Conservation (phyloP, 2,888 invertebrate species). For the Phortica magna region DNA sequence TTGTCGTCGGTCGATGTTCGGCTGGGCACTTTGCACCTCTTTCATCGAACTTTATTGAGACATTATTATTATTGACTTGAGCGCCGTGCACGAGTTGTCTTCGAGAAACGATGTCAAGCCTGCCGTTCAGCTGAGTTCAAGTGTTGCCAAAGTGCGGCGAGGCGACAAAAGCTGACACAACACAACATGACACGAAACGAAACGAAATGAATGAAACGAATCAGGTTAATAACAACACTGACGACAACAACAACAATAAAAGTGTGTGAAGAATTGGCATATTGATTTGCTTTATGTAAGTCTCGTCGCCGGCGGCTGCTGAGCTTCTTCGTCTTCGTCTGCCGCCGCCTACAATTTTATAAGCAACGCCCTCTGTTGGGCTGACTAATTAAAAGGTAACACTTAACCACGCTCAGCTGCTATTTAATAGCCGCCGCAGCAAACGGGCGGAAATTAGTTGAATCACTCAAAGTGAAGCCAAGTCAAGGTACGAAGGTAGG, state of each 20-base stretch:
- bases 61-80: slow-evolving; percentile 69
- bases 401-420: slow-evolving; percentile 10
- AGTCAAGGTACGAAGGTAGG: background rate
- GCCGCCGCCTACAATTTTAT: slow-evolving; percentile 8
- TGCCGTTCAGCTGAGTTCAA: background rate
- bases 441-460: slow-evolving; percentile 28
- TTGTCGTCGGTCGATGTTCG: slow-evolving; percentile 3
- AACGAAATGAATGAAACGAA: slow-evolving; percentile 8
- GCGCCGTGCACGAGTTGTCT: slow-evolving; percentile 11
- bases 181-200: background rate
- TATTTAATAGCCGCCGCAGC: slow-evolving; percentile 22
- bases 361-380: slow-evolving; percentile 14
- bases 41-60: slow-evolving; percentile 63
- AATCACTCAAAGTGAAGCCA: slow-evolving; percentile 21
- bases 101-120: slow-evolving; percentile 27
- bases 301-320: background rate
- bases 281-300: slow-evolving; percentile 6
- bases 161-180: slow-evolving; percentile 27
- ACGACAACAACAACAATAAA: too few species aligned
- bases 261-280: background rate
- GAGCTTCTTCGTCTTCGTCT: background rate
- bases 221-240: slow-evolving; percentile 22
- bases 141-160: slow-evolving; percentile 14
- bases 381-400: slow-evolving; percentile 36
- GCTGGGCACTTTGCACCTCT: background rate